These are phyloP conservation scores for Dromaius novaehollandiae DNA, from an alignment of 2,113 vertebrate genomes.

Conservation along the genomic window DNA sequence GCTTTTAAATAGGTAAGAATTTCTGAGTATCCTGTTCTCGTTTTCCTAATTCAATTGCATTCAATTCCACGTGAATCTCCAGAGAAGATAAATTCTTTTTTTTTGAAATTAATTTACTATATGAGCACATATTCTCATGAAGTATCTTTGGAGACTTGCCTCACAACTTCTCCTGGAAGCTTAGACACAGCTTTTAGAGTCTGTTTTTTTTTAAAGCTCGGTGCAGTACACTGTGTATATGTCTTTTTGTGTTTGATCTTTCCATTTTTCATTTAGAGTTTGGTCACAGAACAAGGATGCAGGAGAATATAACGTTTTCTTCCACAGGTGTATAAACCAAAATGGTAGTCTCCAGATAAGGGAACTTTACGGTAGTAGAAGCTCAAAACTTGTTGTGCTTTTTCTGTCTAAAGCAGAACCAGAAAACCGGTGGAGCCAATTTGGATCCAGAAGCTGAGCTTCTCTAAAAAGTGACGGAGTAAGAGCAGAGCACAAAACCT, in stretches of 20 bases:
- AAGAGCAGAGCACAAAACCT: background rate
- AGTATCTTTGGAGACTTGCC: slow-evolving; percentile 4
- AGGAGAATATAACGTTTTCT: background rate
- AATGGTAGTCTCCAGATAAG: background rate
- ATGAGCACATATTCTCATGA: background rate
- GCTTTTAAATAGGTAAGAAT: background rate
- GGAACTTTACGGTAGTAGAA: background rate
- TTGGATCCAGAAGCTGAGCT: background rate
- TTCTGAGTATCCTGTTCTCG: background rate
- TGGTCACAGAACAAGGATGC: background rate
- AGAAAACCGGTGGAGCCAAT: background rate
- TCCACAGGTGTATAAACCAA: background rate
- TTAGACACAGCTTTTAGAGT: background rate
- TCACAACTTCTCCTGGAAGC: background rate
- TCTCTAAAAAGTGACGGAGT: background rate
- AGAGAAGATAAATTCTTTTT: background rate
- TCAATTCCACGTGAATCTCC: background rate
- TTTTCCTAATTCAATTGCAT: background rate
- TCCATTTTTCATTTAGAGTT: background rate
- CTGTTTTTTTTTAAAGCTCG: background rate
- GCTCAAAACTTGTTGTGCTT: background rate
- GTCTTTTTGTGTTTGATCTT: background rate
- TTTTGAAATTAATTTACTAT: slow-evolving; percentile 37
- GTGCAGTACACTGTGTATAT: background rate
- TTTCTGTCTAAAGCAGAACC: background rate